Conservation (phyloP, 2,888 invertebrate genomes). For the Machimus atricapillus region DNA sequence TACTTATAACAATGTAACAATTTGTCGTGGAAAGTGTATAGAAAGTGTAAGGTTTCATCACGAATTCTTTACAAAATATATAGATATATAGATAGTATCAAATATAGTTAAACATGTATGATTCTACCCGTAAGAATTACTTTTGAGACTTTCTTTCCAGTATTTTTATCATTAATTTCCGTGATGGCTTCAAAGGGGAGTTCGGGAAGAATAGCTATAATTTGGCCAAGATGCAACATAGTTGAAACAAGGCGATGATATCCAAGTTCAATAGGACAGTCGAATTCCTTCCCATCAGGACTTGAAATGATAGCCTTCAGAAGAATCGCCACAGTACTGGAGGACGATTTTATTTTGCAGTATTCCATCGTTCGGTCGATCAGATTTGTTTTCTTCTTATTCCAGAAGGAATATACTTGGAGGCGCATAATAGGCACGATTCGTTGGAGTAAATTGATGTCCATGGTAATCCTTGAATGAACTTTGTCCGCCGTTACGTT, state of each 20-base stretch:
- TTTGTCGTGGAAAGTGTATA: no score
- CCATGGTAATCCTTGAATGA: background rate
- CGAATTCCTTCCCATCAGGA: background rate
- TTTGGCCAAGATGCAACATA: background rate
- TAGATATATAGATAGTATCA: background rate
- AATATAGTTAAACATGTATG: background rate
- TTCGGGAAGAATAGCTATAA: background rate
- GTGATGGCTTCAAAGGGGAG: background rate
- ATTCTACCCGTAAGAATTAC: background rate
- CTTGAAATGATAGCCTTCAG: background rate
- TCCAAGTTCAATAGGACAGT: background rate
- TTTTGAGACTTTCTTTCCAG: background rate
- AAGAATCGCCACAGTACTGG: background rate
- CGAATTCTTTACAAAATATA: background rate
- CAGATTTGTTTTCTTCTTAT: background rate
- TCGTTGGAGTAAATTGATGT: background rate
- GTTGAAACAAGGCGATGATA: background rate
- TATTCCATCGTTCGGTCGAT: background rate
- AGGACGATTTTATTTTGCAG: background rate
- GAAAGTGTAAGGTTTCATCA: no score
- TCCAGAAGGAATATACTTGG: background rate
- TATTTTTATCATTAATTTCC: background rate
- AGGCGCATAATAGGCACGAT: background rate
- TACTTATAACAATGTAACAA: background rate
- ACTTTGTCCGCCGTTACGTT: background rate